A percentile compares a stretch with the other conserved stretches of the same genome.
phyloP scores from a whole-genome alignment of 2,888 invertebrate species.

The Drosophila macrospina region DNA sequence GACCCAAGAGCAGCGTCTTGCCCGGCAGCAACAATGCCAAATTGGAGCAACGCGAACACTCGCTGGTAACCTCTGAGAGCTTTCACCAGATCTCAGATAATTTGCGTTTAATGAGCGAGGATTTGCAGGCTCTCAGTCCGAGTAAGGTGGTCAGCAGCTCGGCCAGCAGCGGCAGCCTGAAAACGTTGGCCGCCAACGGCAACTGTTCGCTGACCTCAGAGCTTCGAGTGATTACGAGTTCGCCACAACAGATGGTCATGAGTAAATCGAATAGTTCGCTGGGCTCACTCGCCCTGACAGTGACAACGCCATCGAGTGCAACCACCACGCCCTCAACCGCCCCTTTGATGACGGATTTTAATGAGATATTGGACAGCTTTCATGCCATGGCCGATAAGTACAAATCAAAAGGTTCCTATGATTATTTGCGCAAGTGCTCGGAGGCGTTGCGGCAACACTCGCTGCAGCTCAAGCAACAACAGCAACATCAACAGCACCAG shows the following conservation, averaged over 20 bases:
- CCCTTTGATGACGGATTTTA: conserved; percentile 82
- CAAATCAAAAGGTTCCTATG: conserved; percentile 85
- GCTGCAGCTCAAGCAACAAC: conserved; percentile 81
- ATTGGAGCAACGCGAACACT: conserved; percentile 80
- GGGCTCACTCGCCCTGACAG: conserved; percentile 57
- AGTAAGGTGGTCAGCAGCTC: conserved; percentile 74
- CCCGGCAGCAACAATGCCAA: conserved; percentile 50
- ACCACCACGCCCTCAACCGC: conserved; percentile 82
- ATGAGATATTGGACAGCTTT: conserved; percentile 85
- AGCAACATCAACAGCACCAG: conserved; percentile 67
- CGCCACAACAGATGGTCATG: conserved; percentile 75
- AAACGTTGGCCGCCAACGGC: conserved; percentile 57
- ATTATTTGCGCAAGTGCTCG: conserved; percentile 85
- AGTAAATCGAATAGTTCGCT: conserved; percentile 71
- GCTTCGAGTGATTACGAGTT: conserved; percentile 73
- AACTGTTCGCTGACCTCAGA: conserved; percentile 62
- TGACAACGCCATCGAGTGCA: conserved; percentile 71
- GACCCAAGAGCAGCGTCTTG: conserved; percentile 69
- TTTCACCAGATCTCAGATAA: conserved; percentile 85
- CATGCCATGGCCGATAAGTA: conserved; percentile 85
- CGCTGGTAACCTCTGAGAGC: conserved; percentile 83
- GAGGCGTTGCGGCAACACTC: conserved; percentile 85
- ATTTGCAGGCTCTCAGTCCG: conserved; percentile 84
- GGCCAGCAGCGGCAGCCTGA: conserved; percentile 75
- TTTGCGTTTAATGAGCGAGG: conserved; percentile 85